Conservation (phyloP, 2,888 invertebrate genomes). For the Punctoribates punctum region DNA sequence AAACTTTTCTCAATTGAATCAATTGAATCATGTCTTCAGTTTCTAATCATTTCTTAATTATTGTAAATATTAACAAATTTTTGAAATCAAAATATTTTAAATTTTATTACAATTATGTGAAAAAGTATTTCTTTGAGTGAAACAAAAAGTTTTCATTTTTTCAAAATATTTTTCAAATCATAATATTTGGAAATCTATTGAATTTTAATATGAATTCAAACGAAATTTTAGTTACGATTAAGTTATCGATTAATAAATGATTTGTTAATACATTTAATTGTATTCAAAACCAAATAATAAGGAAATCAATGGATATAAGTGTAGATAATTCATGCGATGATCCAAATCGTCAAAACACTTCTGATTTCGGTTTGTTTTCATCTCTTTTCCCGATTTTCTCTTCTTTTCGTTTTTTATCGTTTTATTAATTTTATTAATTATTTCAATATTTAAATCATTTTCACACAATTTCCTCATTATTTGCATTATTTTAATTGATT, state of each 20-base stretch:
- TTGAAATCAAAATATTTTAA: too few species aligned
- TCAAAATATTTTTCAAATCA: too few species aligned
- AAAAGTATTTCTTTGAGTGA: too few species aligned
- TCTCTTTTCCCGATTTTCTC: background rate
- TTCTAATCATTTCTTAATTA: too few species aligned
- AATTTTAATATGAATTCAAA: background rate
- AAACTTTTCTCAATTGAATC: too few species aligned
- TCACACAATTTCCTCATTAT: too few species aligned
- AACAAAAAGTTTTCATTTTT: too few species aligned
- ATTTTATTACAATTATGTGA: too few species aligned
- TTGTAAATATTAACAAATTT: too few species aligned
- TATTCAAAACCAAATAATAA: background rate
- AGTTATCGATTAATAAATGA: background rate
- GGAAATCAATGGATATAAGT: slow-evolving; percentile 16
- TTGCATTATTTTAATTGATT: background rate
- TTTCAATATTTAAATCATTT: background rate
- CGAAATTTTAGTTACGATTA: background rate
- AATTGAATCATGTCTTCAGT: too few species aligned
- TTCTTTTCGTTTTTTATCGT: background rate
- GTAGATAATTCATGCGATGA: slow-evolving; percentile 6
- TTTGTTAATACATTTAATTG: background rate
- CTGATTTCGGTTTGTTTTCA: slow-evolving; percentile 14
- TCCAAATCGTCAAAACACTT: background rate
- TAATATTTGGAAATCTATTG: too few species aligned
- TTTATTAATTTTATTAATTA: background rate